A percentile compares a stretch with the other conserved stretches of the same genome.
Evolutionary conservation across 2,797 vertebrate species (phyloP).

Genomic region (Falco peregrinus): DNA sequence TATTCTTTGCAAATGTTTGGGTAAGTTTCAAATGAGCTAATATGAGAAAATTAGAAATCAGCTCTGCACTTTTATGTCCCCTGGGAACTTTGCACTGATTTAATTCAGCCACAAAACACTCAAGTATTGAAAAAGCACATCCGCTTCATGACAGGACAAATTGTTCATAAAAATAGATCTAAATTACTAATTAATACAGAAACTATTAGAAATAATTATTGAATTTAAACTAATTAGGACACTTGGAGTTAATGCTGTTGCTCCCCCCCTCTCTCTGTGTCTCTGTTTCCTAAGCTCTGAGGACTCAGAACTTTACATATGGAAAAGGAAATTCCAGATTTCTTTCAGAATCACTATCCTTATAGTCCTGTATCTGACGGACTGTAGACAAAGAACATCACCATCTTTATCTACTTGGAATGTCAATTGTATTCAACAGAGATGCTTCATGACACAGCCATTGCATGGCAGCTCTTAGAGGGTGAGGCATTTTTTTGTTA

Average conservation of each 20-base stretch:
- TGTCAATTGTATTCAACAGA: background rate
- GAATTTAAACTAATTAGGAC: slow-evolving; percentile 10
- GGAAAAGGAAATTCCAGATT: background rate
- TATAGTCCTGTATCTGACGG: background rate
- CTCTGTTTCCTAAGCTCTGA: background rate
- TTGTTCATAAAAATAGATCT: background rate
- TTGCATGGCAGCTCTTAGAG: background rate
- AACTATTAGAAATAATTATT: background rate
- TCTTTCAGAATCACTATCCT: background rate
- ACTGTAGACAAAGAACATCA: background rate
- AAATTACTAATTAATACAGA: slow-evolving; percentile 15
- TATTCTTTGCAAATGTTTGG: background rate
- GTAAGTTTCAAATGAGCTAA: background rate
- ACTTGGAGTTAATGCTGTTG: background rate
- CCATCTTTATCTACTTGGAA: background rate
- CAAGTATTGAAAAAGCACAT: background rate
- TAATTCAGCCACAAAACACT: slow-evolving; percentile 6
- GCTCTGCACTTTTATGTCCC: background rate
- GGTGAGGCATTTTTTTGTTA: background rate
- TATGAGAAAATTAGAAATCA: background rate
- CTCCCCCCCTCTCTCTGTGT: background rate
- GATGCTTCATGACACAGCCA: background rate
- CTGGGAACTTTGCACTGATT: background rate
- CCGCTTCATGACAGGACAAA: background rate
- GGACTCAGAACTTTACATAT: background rate